Percentiles rank a stretch among this genome's conserved stretches.
Conservation (phyloP, 23 tunicate genomes). For the Ciona savignyi region DNA sequence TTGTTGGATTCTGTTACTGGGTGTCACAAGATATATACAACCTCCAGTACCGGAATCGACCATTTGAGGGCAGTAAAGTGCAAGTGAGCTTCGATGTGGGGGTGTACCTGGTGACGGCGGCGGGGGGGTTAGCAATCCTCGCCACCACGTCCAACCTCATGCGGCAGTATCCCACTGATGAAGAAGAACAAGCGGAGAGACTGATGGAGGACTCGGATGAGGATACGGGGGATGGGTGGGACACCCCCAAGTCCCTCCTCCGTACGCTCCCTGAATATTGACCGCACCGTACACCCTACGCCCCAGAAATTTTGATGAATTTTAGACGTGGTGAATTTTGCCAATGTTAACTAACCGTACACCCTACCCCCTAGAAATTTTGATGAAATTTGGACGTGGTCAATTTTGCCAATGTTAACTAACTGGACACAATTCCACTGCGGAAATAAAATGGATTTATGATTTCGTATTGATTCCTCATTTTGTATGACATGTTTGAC, state of each 20-base stretch:
- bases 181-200: constrained; percentile 74
- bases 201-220: constrained; percentile 54
- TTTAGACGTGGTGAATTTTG: too few species aligned
- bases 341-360: too few species aligned
- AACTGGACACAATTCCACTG: too few species aligned
- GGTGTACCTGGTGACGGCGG: constrained; percentile 64
- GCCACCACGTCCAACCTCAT: constrained; percentile 80
- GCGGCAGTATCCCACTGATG: constrained; percentile 89
- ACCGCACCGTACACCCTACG: too few species aligned
- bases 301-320: too few species aligned
- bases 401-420: too few species aligned
- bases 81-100: constrained; percentile 52
- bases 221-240: constrained; percentile 22
- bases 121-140: constrained; percentile 57
- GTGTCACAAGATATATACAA: constrained; percentile 72
- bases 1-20: constrained; percentile 72
- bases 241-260: constrained; percentile 6
- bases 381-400: too few species aligned
- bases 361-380: too few species aligned
- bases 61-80: constrained; percentile 46
- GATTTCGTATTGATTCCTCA: too few species aligned
- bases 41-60: constrained; percentile 19
- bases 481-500: too few species aligned
- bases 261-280: constrained; percentile 9
- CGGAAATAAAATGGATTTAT: too few species aligned